Evolutionary conservation across 2,797 vertebrate genomes (phyloP), one percentile per base, ranked within the genome.

Genomic region (Carduelis carduelis): DNA sequence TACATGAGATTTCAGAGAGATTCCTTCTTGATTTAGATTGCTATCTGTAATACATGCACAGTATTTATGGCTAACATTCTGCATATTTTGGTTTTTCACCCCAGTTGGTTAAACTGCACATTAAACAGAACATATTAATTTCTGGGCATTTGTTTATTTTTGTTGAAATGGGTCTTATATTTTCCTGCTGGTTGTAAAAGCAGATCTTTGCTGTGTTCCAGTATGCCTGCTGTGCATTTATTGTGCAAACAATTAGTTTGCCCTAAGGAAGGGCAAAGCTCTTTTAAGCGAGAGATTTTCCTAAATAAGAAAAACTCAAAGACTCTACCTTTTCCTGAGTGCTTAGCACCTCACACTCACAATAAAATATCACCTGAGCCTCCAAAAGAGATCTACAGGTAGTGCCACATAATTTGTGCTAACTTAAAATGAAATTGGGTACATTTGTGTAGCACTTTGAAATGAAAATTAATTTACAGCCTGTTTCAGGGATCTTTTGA

Each of bases 381-480:
- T 84, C 35, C 17, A 39, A 63, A 84, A 83, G 61, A 66, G 43
- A 47, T 61, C 18, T 75, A 28, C 50, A 60, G 35, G 30, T 75
- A 81, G 10, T 47, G 50, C 66, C 44, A 59, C 10, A 6, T 64
- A 53, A 65, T 93, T 94, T 71, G 30, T 93, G 61, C 46, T 74
- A 65, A 72, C 59, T 28, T 81, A 46, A 78, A 75, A 60, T 80
- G 7, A 89, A 90, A 80, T 63, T 30, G 68, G 30, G 6, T 91
- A 53, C 71, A 50, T 77, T 87, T 57, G 32, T 80, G 8, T 57
- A 49, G 47, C 34, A 12, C 87, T 95, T 94, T 64, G 91, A 95
- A 93, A 71, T 83, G 64, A 91, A 94, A 91, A 72, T 83, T 57
- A 80, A 63, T 87, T 83, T 90, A 65, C 65, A 66, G 34, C 57